Base-by-base conservation (phyloP, 2,797 vertebrate genomes). In the Melanotaenia parkinsoni region DNA sequence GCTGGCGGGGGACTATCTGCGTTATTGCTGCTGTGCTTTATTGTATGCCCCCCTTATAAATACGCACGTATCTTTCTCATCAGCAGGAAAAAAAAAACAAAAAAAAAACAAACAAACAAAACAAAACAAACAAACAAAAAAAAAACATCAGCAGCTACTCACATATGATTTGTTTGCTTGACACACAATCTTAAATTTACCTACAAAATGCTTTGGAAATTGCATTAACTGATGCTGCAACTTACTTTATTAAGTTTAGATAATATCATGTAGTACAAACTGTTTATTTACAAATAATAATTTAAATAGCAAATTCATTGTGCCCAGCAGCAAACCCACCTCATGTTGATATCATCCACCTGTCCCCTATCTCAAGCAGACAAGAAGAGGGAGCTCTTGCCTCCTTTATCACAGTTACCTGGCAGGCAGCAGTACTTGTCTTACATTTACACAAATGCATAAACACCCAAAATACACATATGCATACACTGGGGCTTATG, bases 381-480 rank as follows among this genome's bases (percentile, higher is more conserved):
- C 88, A 93, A 92, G 91, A 92, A 91, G 91, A 91, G 89, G 90
- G 89, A 91, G 91, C 92, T 85, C 86, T 91, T 86, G 86, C 87
- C 66, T 89, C 80, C 85, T 82, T 76, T 80, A 88, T 77, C 59
- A 65, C 67, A 60, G 45, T 68, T 72, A 80, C 70, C 81, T 86
- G 69, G 67, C 81, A 86, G 76, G 65, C 74, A 67, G 58, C 45
- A 70, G 72, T 45, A 66, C 63, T 67, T 60, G 37, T 59, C 43
- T 77, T 45, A 67, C 65, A 67, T 7, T 58, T 37, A 43, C 50
- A 47, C 38, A 66, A 22, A 22, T 10, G 3, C 24, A 9, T 20
- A 24, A 18, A 30, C 43, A 24, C 57, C 60, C 37, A 38, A 10
- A 80, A 73, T 28, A 30, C 58, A 61, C 51, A 53, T 40, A 28